These are phyloP conservation scores for Ashinkailepas kermadecensis DNA, from an alignment of 2,888 invertebrate genomes.

Conservation along the genomic window DNA sequence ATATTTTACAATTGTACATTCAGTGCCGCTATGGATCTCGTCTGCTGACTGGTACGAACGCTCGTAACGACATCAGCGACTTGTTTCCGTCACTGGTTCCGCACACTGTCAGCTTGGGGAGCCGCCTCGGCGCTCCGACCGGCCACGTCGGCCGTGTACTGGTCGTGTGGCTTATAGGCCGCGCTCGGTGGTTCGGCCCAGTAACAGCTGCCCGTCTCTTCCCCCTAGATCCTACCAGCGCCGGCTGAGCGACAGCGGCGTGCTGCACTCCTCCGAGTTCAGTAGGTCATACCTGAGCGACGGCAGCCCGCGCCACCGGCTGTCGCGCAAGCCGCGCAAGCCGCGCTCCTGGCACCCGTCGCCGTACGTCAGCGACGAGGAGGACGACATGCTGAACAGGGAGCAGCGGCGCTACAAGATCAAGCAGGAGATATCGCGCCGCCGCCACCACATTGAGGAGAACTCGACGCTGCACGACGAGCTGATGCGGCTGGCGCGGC, in stretches of 20 bases:
- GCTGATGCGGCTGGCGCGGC: slow-evolving; percentile 43
- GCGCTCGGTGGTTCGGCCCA: not conserved
- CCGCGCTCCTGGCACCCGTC: slow-evolving; percentile 50
- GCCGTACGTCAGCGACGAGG: slow-evolving; percentile 45
- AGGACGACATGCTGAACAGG: slow-evolving; percentile 45
- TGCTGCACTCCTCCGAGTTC: not conserved
- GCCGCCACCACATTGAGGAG: slow-evolving; percentile 53
- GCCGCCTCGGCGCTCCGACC: no score
- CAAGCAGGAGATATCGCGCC: slow-evolving; percentile 53
- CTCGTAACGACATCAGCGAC: no score
- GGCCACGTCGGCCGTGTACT: no score
- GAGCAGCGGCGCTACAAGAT: slow-evolving; percentile 53
- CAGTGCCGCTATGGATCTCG: no score
- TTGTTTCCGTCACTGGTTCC: no score
- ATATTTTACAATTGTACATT: no score
- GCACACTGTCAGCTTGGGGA: no score
- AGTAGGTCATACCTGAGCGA: not conserved
- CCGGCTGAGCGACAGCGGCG: slow-evolving; percentile 4
- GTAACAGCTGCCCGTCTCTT: not conserved
- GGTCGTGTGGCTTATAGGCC: no score
- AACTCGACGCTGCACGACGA: slow-evolving; percentile 50
- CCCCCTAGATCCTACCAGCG: not conserved
- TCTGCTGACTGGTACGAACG: no score
- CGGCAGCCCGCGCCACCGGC: slow-evolving; percentile 1
- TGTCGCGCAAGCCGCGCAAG: slow-evolving; percentile 25